Conservation (phyloP, 2,888 invertebrate genomes). For the Rutpela maculata region DNA sequence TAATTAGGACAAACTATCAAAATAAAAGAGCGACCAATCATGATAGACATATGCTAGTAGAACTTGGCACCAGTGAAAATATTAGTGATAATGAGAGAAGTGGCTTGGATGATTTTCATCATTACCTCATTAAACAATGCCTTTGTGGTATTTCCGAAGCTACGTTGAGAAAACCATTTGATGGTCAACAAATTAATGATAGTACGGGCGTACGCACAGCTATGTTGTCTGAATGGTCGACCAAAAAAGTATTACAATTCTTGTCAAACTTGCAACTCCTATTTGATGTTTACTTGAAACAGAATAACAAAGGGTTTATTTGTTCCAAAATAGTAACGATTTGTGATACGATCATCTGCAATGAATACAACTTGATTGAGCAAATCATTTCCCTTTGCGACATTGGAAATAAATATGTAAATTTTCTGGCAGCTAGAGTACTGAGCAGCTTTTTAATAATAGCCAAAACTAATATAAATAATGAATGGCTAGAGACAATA, state of each 20-base stretch:
- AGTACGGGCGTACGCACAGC: conserved; percentile 75
- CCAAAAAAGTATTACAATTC: conserved; percentile 84
- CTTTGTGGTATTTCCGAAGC: conserved; percentile 86
- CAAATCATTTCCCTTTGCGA: conserved; percentile 88
- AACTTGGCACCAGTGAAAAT: conserved; percentile 14
- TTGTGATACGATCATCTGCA: conserved; percentile 86
- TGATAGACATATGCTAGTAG: conserved; percentile 28
- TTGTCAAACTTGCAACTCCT: conserved; percentile 89
- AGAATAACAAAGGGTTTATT: conserved; percentile 87
- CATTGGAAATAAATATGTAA: conserved; percentile 87
- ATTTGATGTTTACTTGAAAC: conserved; percentile 90
- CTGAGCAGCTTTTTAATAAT: conserved; percentile 89
- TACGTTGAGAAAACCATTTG: conserved; percentile 83
- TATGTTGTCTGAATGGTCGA: conserved; percentile 79
- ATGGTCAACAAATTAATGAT: conserved; percentile 76
- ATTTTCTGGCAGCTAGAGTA: conserved; percentile 87
- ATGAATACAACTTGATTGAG: conserved; percentile 89
- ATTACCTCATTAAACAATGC: conserved; percentile 84
- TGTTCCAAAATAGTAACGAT: conserved; percentile 88
- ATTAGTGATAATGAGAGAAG: conserved; percentile 50
- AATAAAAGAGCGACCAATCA: conserved; percentile 27
- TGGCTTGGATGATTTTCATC: conserved; percentile 77
- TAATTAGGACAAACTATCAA: conserved; percentile 22
- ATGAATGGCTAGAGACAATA: conserved; percentile 87
- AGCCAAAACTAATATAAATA: conserved; percentile 87